phyloP scores from a whole-genome alignment of 2,797 vertebrate genomes.

The Mormyrus proboscirostris region DNA sequence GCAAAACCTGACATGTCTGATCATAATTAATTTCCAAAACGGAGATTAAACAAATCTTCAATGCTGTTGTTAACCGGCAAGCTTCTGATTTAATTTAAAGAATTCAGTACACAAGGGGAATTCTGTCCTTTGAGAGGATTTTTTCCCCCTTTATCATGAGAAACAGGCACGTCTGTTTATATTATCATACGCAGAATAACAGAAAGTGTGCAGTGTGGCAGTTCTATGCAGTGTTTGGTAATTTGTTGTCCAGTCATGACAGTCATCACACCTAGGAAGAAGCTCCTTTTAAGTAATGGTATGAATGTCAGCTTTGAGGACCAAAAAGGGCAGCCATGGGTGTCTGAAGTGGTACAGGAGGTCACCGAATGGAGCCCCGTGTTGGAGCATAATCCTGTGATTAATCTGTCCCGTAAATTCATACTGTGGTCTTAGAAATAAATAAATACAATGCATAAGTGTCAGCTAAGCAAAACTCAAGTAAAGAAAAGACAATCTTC shows the following conservation, averaged over 20 bases:
- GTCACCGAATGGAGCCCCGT: not conserved
- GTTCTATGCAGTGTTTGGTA: not conserved
- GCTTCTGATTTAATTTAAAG: not conserved
- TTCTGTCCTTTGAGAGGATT: not conserved
- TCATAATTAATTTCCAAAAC: not conserved
- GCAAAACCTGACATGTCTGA: not conserved
- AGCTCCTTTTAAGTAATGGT: not conserved
- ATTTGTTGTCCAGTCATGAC: not conserved
- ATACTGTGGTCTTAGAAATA: not conserved
- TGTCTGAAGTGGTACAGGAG: not conserved
- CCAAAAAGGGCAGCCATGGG: not conserved
- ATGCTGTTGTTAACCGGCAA: not conserved
- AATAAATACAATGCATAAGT: not conserved
- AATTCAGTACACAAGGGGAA: not conserved
- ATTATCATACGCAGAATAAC: not conserved
- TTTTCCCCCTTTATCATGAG: not conserved
- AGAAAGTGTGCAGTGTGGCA: not conserved
- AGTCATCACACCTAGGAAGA: not conserved
- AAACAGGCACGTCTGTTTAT: slow-evolving; percentile 16
- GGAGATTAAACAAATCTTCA: not conserved
- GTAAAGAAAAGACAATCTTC: not conserved
- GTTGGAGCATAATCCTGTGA: not conserved
- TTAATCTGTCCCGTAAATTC: not conserved
- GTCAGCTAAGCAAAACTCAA: not conserved
- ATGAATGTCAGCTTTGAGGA: not conserved